Percentiles rank a stretch among this genome's conserved stretches.
These are phyloP conservation scores for Rynchops niger DNA, from an alignment of 2,113 vertebrate species.

Conservation along the genomic window DNA sequence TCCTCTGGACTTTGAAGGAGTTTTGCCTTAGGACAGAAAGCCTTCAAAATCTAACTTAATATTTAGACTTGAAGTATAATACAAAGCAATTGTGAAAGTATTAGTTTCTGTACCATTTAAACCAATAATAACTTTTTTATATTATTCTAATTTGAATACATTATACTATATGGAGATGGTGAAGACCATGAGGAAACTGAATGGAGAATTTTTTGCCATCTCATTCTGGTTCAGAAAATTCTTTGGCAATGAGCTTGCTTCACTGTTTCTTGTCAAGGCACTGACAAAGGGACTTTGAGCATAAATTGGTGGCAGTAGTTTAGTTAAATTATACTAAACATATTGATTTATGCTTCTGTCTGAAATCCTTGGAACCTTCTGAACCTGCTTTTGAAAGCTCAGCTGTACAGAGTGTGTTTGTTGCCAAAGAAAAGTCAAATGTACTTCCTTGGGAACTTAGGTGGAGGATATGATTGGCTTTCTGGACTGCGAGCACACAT, in stretches of 20 bases:
- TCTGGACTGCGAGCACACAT: background rate
- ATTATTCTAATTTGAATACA: background rate
- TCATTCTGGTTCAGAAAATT: background rate
- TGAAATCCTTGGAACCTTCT: conserved; percentile 28
- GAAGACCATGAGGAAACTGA: background rate
- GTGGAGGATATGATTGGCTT: background rate
- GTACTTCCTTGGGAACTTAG: background rate
- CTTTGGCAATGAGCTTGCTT: background rate
- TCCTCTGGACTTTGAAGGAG: background rate
- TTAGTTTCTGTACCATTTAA: background rate
- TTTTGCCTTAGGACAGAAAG: background rate
- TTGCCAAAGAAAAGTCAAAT: conserved; percentile 5
- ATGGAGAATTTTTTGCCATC: background rate
- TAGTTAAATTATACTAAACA: conserved; percentile 10
- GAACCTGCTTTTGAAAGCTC: conserved; percentile 28
- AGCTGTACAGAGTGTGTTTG: background rate
- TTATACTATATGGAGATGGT: background rate
- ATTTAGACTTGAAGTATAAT: background rate
- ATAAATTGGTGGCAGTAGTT: background rate
- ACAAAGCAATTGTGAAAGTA: background rate
- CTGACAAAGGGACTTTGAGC: background rate
- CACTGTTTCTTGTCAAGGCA: background rate
- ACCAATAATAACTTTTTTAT: background rate
- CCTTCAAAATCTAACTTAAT: background rate
- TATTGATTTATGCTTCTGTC: conserved; percentile 16